phyloP scores from a whole-genome alignment of 1,140 invertebrate species.

The Heliconius congener region DNA sequence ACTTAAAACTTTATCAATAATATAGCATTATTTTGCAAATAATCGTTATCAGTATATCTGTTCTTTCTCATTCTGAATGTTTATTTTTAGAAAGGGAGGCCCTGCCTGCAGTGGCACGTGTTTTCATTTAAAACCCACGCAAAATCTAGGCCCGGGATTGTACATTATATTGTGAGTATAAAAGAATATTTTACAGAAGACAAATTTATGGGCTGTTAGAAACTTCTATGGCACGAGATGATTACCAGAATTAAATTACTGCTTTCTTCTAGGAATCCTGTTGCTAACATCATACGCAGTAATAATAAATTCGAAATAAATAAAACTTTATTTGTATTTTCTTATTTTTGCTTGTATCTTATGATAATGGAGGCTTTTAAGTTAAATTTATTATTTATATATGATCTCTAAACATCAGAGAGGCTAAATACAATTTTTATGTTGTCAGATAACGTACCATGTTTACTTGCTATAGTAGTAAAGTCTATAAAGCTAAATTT shows the following conservation, averaged over 20 bases:
- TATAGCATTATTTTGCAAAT: constrained; percentile 28
- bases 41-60: constrained; percentile 40
- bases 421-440: not conserved
- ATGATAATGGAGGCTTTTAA: not conserved
- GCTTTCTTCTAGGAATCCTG: not conserved
- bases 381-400: not conserved
- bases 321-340: not conserved
- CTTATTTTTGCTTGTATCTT: not conserved
- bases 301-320: not conserved
- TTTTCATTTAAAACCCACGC: constrained; percentile 43
- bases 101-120: constrained; percentile 48
- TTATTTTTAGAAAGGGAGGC: constrained; percentile 54
- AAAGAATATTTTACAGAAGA: constrained; percentile 18
- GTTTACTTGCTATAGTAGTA: not conserved
- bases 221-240: not conserved
- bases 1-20: not conserved
- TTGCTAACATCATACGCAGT: not conserved
- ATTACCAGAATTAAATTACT: constrained; percentile 9
- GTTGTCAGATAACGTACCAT: not conserved
- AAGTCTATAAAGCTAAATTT: not conserved
- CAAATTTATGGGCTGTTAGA: constrained; percentile 6
- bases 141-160: constrained; percentile 22
- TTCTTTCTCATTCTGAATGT: constrained; percentile 43
- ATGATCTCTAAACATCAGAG: not conserved
- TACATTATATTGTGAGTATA: constrained; percentile 14